A percentile compares a stretch with the other conserved stretches of the same genome.
Evolutionary conservation across 2,113 vertebrate genomes (phyloP).

Genomic region (Ceyx margarethae): DNA sequence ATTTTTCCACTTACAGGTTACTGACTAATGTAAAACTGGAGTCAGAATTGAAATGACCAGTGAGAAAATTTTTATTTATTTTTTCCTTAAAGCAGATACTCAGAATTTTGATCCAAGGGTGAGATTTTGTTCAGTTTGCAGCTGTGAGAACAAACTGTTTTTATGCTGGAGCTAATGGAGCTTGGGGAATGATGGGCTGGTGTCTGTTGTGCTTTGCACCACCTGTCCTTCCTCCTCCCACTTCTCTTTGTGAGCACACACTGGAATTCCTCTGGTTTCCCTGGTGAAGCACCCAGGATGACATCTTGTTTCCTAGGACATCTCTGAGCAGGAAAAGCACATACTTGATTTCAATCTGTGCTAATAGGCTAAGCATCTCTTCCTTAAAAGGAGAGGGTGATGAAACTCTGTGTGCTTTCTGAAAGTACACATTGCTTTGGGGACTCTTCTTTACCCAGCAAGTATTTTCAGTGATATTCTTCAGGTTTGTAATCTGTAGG

Average conservation of each 20-base stretch:
- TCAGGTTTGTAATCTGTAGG: not conserved
- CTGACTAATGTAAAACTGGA: not conserved
- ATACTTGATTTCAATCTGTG: not conserved
- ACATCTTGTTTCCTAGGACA: not conserved
- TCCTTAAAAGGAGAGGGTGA: not conserved
- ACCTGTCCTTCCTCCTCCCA: not conserved
- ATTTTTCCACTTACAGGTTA: not conserved
- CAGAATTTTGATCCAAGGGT: not conserved
- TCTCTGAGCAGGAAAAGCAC: not conserved
- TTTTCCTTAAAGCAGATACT: not conserved
- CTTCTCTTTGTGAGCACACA: not conserved
- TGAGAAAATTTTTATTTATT: not conserved
- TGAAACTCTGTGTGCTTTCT: not conserved
- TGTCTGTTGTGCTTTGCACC: constrained; percentile 2
- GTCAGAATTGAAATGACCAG: not conserved
- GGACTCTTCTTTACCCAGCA: not conserved
- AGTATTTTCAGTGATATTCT: not conserved
- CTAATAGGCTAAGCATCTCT: not conserved
- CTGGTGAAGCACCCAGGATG: not conserved
- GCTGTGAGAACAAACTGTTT: constrained; percentile 23
- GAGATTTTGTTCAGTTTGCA: constrained; percentile 7
- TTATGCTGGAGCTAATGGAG: not conserved
- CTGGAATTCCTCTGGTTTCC: not conserved
- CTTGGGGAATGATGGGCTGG: not conserved
- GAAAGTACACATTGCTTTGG: not conserved